Conservation (phyloP, 2,888 invertebrate genomes). For the Acronicta leporina region DNA sequence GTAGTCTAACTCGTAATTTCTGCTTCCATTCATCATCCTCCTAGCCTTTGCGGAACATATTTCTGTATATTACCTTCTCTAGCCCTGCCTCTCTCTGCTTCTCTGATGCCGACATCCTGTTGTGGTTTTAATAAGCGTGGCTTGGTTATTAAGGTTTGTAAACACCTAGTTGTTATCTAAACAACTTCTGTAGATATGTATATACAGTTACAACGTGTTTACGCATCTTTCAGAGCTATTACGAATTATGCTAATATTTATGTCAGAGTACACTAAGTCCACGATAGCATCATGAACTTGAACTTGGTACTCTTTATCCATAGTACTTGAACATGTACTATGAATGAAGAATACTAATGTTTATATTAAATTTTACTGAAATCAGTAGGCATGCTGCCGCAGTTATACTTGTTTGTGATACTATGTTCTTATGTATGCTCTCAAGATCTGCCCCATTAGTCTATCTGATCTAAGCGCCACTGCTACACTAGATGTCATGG, state of each 20-base stretch:
- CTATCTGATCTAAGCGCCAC: too few relatives aligned
- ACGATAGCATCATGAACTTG: neutral
- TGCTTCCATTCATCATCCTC: too few relatives aligned
- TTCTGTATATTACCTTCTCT: too few relatives aligned
- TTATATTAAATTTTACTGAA: neutral
- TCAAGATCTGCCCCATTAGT: too few relatives aligned
- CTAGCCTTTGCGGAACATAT: too few relatives aligned
- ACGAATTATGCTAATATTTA: neutral
- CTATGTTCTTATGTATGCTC: too few relatives aligned
- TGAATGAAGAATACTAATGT: neutral
- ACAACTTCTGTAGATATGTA: neutral
- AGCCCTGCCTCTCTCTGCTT: too few relatives aligned
- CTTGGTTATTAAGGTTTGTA: neutral
- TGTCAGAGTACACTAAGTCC: neutral
- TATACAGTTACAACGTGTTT: neutral
- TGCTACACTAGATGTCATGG: too few relatives aligned
- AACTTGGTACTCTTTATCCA: too few relatives aligned
- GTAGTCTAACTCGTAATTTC: too few relatives aligned
- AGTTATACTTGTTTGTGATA: too few relatives aligned
- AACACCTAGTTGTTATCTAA: neutral
- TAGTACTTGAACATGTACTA: neutral
- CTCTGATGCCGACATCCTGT: neutral
- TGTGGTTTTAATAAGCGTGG: neutral
- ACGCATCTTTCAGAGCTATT: neutral
- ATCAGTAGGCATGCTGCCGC: neutral